Percentiles rank a stretch among this genome's conserved stretches.
Conservation (phyloP, 2,888 invertebrate genomes). For the Sesia bembeciformis region DNA sequence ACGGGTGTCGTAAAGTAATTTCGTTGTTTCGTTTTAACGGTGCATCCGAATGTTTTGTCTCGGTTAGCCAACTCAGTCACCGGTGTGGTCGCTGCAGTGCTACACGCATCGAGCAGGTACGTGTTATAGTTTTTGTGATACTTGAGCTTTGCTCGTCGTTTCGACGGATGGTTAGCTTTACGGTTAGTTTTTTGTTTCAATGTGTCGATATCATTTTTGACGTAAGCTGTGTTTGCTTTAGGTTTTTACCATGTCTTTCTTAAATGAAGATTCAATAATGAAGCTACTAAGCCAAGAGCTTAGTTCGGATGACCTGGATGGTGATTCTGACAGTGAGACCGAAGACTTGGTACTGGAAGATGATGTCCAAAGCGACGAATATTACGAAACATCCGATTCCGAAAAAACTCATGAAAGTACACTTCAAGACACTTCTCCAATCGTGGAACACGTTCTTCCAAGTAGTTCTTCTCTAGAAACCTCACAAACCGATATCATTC, state of each 20-base stretch:
- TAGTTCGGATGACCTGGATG: conserved; percentile 1
- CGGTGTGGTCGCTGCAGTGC: conserved; percentile 1
- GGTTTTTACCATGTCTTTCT: neutral
- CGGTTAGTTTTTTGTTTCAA: conserved; percentile 6
- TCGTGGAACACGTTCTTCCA: neutral
- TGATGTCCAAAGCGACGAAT: conserved; percentile 8
- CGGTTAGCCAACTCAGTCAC: conserved; percentile 1
- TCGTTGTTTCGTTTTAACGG: conserved; percentile 5
- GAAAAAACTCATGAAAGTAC: conserved; percentile 1
- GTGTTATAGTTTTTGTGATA: conserved; percentile 7
- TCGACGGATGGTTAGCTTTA: too few relatives aligned
- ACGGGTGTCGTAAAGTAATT: conserved; percentile 4
- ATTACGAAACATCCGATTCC: conserved; percentile 6
- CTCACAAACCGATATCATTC: too few relatives aligned
- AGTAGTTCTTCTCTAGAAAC: too few relatives aligned
- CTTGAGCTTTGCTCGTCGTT: conserved; percentile 6
- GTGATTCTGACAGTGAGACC: conserved; percentile 3
- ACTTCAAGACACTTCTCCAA: neutral
- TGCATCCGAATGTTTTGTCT: neutral
- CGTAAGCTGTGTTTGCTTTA: neutral
- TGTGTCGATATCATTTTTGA: neutral
- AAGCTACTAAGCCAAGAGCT: neutral
- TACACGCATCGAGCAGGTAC: conserved; percentile 5
- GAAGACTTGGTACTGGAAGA: conserved; percentile 8
- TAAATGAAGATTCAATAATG: conserved; percentile 1